A percentile compares a stretch with the other conserved stretches of the same genome.
Evolutionary conservation across 2,888 invertebrate species (phyloP).

Genomic region (Eilema caniola): DNA sequence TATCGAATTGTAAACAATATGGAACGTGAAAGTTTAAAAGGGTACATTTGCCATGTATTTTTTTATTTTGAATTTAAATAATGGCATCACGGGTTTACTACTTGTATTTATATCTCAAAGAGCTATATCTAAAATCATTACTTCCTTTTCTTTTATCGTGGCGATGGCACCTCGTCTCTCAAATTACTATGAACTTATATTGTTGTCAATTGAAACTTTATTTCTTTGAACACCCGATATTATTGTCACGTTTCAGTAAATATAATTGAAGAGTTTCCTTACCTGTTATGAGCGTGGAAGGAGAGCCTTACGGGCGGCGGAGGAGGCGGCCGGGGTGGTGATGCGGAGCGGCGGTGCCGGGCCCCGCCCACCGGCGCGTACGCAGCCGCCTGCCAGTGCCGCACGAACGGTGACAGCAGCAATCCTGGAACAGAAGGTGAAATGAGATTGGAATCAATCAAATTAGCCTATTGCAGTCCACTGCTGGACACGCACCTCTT

Average conservation of each 20-base stretch:
- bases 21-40: no score
- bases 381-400: constrained; percentile 92
- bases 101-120: no score
- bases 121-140: no score
- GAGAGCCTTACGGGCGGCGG: constrained; percentile 85
- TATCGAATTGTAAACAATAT: no score
- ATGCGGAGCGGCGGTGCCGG: constrained; percentile 81
- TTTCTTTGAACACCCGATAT: neutral
- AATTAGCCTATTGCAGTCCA: no score
- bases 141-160: no score
- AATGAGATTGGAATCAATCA: constrained; percentile 13
- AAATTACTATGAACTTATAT: neutral
- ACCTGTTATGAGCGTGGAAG: constrained; percentile 90
- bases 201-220: neutral
- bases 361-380: constrained; percentile 91
- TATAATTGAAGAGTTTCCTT: constrained; percentile 32
- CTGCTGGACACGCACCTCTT: no score
- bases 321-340: constrained; percentile 65
- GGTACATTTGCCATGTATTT: no score
- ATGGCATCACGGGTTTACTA: no score
- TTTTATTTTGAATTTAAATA: no score
- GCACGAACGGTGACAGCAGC: constrained; percentile 91
- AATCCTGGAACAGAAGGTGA: constrained; percentile 83
- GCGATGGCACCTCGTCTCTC: no score
- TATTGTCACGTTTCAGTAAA: neutral